Evolutionary conservation across 1,140 invertebrate genomes (phyloP), one percentile per base, ranked within the genome.

Genomic region (Drosophila littoralis): DNA sequence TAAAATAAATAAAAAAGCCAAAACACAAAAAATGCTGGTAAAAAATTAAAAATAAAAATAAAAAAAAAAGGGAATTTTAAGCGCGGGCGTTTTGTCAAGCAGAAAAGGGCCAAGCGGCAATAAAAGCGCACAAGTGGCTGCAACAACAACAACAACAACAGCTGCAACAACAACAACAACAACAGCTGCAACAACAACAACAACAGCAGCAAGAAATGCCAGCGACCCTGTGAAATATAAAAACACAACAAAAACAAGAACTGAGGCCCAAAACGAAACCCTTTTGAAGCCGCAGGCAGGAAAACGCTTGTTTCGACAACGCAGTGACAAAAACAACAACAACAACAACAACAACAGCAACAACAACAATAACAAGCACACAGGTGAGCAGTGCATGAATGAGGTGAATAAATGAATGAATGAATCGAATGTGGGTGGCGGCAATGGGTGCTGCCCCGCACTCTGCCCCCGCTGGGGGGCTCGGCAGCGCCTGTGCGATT

Each of bases 81-180:
- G 79, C 79, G 83, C 65, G 66, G 68, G 77, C 75, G 69, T 88
- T 88, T 86, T 82, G 82, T 86, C 82, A 86, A 86, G 79, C 83
- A 81, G 71, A 76, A 82, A 84, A 88, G 76, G 79, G 79, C 68
- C 75, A 81, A 81, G 67, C 67, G 81, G 76, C 67, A 75, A 81
- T 78, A 77, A 77, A 78, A 86, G 75, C 76, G 69, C 83, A 86
- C 83, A 86, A 86, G 82, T 88, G 83, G 79, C 79, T 82, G 82
- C 75, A 55, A 48, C 82, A 73, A 64, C 71, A 75, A 64, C 70
- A 73, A 66, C 64, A 46, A 52, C 50, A 48, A 40, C 38, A 40
- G 12, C 36, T 17, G 32, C 17, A 67, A 63, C 15, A 52, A 55
- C 38, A 17, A 51, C 82, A 73, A 64, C 75, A 75, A 64, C 70